phyloP scores from a whole-genome alignment of 2,888 invertebrate genomes.

The Microplitis manilae region DNA sequence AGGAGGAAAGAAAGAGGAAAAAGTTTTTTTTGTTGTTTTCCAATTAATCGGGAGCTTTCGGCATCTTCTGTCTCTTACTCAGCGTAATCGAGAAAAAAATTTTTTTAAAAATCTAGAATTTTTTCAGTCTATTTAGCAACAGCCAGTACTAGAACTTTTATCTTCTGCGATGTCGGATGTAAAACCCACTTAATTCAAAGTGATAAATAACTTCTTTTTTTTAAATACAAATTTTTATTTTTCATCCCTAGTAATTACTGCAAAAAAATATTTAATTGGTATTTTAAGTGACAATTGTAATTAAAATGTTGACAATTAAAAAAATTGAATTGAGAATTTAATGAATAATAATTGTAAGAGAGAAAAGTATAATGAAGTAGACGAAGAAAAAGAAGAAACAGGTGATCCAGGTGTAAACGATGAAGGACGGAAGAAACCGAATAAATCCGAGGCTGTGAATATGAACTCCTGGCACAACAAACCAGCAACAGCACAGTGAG shows the following conservation, averaged over 20 bases:
- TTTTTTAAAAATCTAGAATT: no score
- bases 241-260: neutral
- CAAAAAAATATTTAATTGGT: neutral
- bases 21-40: slow-evolving; percentile 9
- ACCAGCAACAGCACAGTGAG: slow-evolving; percentile 36
- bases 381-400: slow-evolving; percentile 27
- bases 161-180: no score
- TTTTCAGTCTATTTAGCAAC: no score
- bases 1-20: slow-evolving; percentile 2
- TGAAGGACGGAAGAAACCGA: slow-evolving; percentile 4
- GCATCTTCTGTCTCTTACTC: no score
- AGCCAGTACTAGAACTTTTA: no score
- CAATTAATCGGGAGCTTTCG: neutral
- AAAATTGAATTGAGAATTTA: neutral
- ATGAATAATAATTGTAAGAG: neutral
- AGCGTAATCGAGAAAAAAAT: no score
- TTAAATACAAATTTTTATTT: neutral
- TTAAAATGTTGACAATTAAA: neutral
- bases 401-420: slow-evolving; percentile 19
- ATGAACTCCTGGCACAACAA: neutral
- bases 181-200: neutral
- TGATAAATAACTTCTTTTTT: neutral
- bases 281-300: neutral
- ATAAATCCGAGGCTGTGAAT: slow-evolving; percentile 9
- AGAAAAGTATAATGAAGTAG: neutral